Evolutionary conservation across 2,797 vertebrate species (phyloP), one percentile per base, ranked within the genome.

Genomic region (Chloroceryle inda): DNA sequence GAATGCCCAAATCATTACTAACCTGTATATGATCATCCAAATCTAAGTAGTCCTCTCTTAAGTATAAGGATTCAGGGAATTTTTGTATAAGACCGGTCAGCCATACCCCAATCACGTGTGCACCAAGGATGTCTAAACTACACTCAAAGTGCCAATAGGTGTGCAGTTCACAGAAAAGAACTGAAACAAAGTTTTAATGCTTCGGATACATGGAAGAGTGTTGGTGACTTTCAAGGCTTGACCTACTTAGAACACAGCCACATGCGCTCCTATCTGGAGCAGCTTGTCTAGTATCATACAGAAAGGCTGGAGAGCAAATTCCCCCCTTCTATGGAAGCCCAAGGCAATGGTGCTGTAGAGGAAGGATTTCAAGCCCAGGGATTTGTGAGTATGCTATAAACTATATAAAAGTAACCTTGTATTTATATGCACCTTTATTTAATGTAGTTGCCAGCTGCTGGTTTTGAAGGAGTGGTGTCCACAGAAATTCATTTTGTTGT

Each of bases 161-260:
- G 24, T 47, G 38, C 37, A 38, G 44, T 62, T 42, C 42, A 45
- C 33, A 37, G 45, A 53, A 77, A 75, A 67, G 47, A 85, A 59
- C 33, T 0, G 3, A 58, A 45, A 8, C 3, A 14, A 69, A 66
- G 64, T 83, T 84, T 85, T 40, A 64, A 87, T 72, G 68, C 52
- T 64, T 64, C 10, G 11, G 49, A 35, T 20, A 73, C 47, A 23
- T 61, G 47, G 38, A 75, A 62, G 53, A 58, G 22, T 29, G 62
- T 66, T 63, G 49, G 10, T 47, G 82, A 69, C 82, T 94, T 64
- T 72, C 53, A 44, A 24, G 85, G 62, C 50, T 47, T 94, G 89
- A 94, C 95, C 91, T 94, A 78, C 85, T 95, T 86, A 66, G 78
- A 53, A 62, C 33, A 24, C 58, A 82, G 92, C 72, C 38, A 17